Conservation (phyloP, 2,888 invertebrate genomes). For the Resseliella maxima region DNA sequence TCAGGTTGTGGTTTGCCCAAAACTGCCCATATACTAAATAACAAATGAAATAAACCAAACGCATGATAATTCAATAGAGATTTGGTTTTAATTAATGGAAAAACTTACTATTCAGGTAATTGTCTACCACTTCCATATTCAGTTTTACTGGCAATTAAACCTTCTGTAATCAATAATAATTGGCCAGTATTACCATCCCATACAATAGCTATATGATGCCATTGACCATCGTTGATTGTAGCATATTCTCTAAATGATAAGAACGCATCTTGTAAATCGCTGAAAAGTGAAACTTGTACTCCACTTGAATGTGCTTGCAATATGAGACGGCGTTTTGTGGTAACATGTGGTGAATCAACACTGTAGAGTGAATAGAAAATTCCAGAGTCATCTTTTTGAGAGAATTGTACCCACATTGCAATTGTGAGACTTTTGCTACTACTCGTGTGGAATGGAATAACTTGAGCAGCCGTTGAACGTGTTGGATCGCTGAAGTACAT, state of each 20-base stretch:
- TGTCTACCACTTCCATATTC: slow-evolving; percentile 88
- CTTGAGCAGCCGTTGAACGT: slow-evolving; percentile 90
- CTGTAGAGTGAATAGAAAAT: slow-evolving; percentile 94
- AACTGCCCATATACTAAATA: slow-evolving; percentile 87
- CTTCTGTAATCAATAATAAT: slow-evolving; percentile 93
- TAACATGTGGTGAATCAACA: slow-evolving; percentile 86
- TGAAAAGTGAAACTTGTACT: slow-evolving; percentile 90
- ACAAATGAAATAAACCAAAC: slow-evolving; percentile 7
- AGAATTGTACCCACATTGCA: slow-evolving; percentile 97
- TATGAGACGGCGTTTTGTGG: slow-evolving; percentile 81
- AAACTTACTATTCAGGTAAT: slow-evolving; percentile 84
- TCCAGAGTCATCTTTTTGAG: slow-evolving; percentile 90
- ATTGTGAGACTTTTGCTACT: slow-evolving; percentile 84
- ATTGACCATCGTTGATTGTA: slow-evolving; percentile 94
- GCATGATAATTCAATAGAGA: slow-evolving; percentile 37
- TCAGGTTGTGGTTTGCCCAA: slow-evolving; percentile 89
- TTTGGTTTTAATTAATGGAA: not conserved
- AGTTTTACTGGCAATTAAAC: slow-evolving; percentile 91
- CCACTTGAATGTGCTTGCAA: slow-evolving; percentile 93
- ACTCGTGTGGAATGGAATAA: slow-evolving; percentile 88
- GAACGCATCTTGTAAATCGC: slow-evolving; percentile 88
- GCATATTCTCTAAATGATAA: slow-evolving; percentile 91
- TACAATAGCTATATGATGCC: slow-evolving; percentile 96
- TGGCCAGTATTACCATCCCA: slow-evolving; percentile 93
- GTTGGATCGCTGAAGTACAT: slow-evolving; percentile 92